Evolutionary conservation across 2,888 invertebrate species (phyloP), one percentile per base, ranked within the genome.

Genomic region (Globia sparganii): DNA sequence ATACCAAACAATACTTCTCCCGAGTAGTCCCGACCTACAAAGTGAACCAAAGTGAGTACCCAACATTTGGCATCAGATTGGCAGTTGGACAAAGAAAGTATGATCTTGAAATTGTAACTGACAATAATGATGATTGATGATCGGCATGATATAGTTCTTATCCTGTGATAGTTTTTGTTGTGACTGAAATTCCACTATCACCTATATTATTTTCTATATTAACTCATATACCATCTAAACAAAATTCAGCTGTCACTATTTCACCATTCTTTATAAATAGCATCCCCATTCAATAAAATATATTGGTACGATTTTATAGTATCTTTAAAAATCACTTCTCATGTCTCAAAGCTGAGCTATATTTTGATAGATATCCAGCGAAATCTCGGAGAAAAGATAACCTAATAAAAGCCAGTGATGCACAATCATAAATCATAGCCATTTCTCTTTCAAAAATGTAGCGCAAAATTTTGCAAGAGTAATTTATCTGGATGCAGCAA

Each of bases 401-500:
- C 71, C 40, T 69, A 68, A 78, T 69, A 83, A 53, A 78, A 72
- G 21, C 53, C 53, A 59, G 59, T 72, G 65, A 81, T 75, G 75
- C 66, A 64, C 67, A 80, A 80, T 85, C 74, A 80, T 84, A 83
- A 72, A 69, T 80, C 81, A 67, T 46, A 43, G n/a, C 34, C 18
- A 65, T 61, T 65, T 62, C 49, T 78, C 31, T 46, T 66, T 61
- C 31, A 70, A 53, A 70, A 80, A 81, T 84, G 5, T 79, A 53
- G 34, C 58, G 31, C 37, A 72, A 53, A 62, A 25, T 18, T 75
- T 62, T 40, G 46, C 71, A 31, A 68, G 56, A 72, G 75, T 68
- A 74, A 81, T 84, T 78, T 68, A 61, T 80, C 62, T 66, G 11
- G 75, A 75, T 84, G 79, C 72, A 80, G 71, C 62, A 68, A 84